These are phyloP conservation scores for Oxytorus armatus DNA, from an alignment of 2,888 invertebrate species.

Conservation along the genomic window DNA sequence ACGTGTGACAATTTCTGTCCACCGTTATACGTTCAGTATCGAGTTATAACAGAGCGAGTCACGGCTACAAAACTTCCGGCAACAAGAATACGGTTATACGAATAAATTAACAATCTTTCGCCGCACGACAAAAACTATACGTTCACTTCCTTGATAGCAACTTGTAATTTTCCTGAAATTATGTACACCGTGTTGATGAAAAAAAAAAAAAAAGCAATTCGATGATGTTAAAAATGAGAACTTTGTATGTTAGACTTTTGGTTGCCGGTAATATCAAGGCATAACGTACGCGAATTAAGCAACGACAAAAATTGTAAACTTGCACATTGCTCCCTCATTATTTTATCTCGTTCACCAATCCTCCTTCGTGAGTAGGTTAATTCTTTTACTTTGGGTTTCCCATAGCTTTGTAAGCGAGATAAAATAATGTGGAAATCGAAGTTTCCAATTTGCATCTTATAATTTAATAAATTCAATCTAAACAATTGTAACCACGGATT, in stretches of 20 bases:
- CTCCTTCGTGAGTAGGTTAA: no score
- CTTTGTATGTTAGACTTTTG: neutral
- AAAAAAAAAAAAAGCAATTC: slow-evolving; percentile 2
- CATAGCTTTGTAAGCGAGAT: no score
- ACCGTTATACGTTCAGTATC: slow-evolving; percentile 53
- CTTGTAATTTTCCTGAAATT: slow-evolving; percentile 40
- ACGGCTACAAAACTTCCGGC: slow-evolving; percentile 30
- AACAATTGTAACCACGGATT: no score
- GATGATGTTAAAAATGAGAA: slow-evolving; percentile 1
- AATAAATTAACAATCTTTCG: slow-evolving; percentile 39
- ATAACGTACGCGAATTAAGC: no score
- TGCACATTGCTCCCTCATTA: no score
- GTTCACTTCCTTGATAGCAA: slow-evolving; percentile 24
- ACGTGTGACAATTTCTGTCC: slow-evolving; percentile 56
- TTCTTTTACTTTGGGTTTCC: no score
- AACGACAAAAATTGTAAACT: no score
- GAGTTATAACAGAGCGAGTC: slow-evolving; percentile 25
- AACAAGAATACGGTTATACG: slow-evolving; percentile 9
- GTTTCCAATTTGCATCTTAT: no score
- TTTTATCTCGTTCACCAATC: no score
- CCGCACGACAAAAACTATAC: slow-evolving; percentile 27
- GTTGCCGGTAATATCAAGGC: neutral
- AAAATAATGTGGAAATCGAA: no score
- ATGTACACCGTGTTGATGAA: neutral
- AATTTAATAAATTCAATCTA: no score